A percentile compares a stretch with the other conserved stretches of the same genome.
Conservation (phyloP, 2,888 invertebrate genomes). For the Ischnus inquisitorius region DNA sequence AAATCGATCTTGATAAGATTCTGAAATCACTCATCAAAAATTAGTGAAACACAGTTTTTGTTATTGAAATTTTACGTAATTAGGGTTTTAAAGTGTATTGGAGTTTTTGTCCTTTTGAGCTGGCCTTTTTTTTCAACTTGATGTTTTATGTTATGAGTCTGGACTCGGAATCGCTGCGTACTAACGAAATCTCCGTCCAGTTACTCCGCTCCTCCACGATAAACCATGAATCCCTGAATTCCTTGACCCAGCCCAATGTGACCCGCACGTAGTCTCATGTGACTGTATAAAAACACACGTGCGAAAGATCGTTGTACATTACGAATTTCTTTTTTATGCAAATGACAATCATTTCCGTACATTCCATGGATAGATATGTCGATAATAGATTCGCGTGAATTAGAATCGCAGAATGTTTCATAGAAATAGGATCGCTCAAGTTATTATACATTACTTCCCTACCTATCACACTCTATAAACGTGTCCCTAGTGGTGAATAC, state of each 20-base stretch:
- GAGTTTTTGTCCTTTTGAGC: not conserved
- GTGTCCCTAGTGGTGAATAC: not conserved
- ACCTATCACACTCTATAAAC: not conserved
- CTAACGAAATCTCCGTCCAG: not conserved
- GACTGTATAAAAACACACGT: constrained; percentile 42
- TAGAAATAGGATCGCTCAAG: constrained; percentile 18
- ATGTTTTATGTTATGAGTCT: too few species aligned
- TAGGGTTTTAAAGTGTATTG: not conserved
- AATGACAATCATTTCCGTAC: constrained; percentile 30
- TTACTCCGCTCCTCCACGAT: not conserved
- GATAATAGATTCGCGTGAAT: constrained; percentile 32
- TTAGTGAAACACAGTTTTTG: not conserved
- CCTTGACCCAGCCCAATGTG: not conserved
- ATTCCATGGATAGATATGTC: constrained; percentile 13
- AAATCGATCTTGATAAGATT: constrained; percentile 64
- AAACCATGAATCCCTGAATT: not conserved
- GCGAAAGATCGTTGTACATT: constrained; percentile 38
- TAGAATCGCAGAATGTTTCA: constrained; percentile 36
- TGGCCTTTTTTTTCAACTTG: not conserved
- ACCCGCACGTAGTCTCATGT: constrained; percentile 41
- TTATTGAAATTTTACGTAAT: not conserved
- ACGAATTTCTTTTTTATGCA: constrained; percentile 12
- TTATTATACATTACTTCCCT: not conserved
- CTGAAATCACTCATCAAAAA: not conserved
- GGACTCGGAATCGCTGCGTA: constrained; percentile 26